Percentiles rank a stretch among this genome's conserved stretches.
Evolutionary conservation across 2,797 vertebrate genomes (phyloP).

Genomic region (Hypotaenidia okinawae): DNA sequence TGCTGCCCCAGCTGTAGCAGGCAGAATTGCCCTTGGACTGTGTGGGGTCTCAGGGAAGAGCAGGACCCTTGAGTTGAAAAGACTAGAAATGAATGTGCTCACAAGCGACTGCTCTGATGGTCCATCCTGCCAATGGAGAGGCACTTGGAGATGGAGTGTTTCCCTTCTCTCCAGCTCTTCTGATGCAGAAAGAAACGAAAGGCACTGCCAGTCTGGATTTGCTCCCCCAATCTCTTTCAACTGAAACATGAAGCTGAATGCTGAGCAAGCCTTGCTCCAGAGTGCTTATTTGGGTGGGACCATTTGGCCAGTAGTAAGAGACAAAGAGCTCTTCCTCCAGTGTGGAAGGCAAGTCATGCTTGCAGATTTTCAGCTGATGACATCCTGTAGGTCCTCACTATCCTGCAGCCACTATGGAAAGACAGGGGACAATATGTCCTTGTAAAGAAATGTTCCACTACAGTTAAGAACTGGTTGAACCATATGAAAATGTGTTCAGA

Average conservation of each 20-base stretch:
- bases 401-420: neutral
- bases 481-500: neutral
- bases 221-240: neutral
- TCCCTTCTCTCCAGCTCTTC: neutral
- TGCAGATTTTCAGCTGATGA: neutral
- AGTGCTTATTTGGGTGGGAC: neutral
- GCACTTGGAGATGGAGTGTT: rapidly evolving
- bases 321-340: rapidly evolving
- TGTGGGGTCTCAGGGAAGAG: rapidly evolving
- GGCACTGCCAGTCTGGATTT: neutral
- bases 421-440: neutral
- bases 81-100: neutral
- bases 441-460: neutral
- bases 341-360: neutral
- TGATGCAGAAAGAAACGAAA: neutral
- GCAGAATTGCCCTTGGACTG: neutral
- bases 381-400: neutral
- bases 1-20: neutral
- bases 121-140: neutral
- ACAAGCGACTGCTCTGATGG: rapidly evolving
- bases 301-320: neutral
- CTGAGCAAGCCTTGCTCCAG: neutral
- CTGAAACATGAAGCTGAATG: neutral
- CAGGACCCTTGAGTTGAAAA: neutral
- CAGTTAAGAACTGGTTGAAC: neutral